Percentiles rank a stretch among this genome's conserved stretches.
phyloP scores from a whole-genome alignment of 2,113 vertebrate genomes.

The Oenanthe melanoleuca region DNA sequence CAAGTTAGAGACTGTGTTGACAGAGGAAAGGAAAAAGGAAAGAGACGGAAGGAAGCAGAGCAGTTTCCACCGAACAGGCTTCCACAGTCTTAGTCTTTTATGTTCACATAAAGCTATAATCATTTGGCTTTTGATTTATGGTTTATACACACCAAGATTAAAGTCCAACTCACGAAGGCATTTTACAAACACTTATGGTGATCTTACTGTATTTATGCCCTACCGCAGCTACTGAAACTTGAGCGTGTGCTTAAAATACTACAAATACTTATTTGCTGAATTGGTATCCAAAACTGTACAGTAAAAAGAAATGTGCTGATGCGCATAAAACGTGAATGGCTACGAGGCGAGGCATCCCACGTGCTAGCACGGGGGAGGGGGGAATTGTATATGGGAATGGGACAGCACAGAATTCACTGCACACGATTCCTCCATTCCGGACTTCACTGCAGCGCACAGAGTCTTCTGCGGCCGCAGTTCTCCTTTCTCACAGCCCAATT shows the following conservation, averaged over 20 bases:
- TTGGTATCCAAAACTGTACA: not conserved
- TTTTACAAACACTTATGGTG: not conserved
- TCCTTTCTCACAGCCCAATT: not conserved
- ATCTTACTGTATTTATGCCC: not conserved
- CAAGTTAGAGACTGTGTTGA: not conserved
- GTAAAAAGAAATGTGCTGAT: not conserved
- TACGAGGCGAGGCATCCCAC: not conserved
- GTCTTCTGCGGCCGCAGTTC: rapidly evolving
- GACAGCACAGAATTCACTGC: rapidly evolving
- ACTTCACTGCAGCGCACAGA: rapidly evolving
- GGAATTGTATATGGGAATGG: rapidly evolving
- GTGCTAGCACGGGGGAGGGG: no score
- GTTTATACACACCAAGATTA: not conserved
- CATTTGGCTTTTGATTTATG: not conserved
- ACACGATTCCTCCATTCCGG: not conserved
- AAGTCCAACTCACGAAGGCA: not conserved
- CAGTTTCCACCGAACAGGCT: not conserved
- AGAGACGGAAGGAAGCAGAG: not conserved
- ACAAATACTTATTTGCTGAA: not conserved
- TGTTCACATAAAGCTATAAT: not conserved
- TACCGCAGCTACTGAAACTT: not conserved
- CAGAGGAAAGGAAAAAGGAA: not conserved
- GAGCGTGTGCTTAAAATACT: not conserved
- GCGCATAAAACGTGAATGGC: not conserved
- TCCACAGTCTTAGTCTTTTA: not conserved